Percentiles rank a stretch among this genome's conserved stretches.
These are phyloP conservation scores for Blennius ocellaris DNA, from an alignment of 2,113 vertebrate genomes.

Conservation along the genomic window DNA sequence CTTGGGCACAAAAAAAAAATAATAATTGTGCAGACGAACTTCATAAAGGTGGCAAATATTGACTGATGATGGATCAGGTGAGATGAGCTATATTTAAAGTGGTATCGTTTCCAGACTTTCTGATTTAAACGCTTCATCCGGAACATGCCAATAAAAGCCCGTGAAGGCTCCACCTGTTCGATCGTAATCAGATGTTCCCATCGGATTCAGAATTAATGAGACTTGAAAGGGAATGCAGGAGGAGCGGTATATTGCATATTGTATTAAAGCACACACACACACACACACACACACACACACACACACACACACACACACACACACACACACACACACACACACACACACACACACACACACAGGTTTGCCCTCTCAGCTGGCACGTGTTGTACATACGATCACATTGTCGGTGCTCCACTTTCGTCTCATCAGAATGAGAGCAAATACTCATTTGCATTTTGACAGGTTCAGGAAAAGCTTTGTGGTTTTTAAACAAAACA, in stretches of 20 bases:
- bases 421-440: not conserved
- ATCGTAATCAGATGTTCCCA: not conserved
- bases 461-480: not conserved
- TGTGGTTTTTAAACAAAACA: conserved; percentile 4
- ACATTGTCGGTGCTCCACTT: not conserved
- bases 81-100: conserved; percentile 16
- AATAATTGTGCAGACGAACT: conserved; percentile 17
- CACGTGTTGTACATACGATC: not conserved
- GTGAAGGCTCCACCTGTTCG: not conserved
- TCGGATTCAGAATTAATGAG: not conserved
- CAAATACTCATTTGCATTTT: not conserved
- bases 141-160: not conserved
- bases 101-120: not conserved
- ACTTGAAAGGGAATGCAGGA: not conserved
- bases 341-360: too few relatives aligned
- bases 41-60: conserved; percentile 31
- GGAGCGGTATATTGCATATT: not conserved
- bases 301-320: too few relatives aligned
- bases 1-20: not conserved
- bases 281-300: too few relatives aligned
- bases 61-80: conserved; percentile 11
- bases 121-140: not conserved
- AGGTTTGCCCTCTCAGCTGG: not conserved
- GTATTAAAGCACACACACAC: not conserved
- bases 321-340: too few relatives aligned